Percentiles rank a stretch among this genome's conserved stretches.
Conservation (phyloP, 2,888 invertebrate genomes). For the Endomychus coccineus region DNA sequence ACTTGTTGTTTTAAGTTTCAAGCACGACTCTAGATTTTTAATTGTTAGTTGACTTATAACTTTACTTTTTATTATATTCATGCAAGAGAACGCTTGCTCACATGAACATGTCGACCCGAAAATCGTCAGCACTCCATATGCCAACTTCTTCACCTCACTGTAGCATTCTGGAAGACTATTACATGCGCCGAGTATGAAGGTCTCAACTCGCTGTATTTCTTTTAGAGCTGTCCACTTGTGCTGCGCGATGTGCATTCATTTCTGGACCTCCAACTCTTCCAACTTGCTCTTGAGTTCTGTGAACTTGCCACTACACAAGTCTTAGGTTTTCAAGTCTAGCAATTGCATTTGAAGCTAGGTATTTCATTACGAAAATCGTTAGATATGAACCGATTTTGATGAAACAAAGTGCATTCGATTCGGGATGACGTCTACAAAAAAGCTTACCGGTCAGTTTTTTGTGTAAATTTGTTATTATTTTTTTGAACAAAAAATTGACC, state of each 20-base stretch:
- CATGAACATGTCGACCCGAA: slow-evolving; percentile 26
- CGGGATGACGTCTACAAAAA: too few relatives aligned
- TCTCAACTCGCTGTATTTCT: slow-evolving; percentile 31
- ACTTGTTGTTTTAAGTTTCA: slow-evolving; percentile 18
- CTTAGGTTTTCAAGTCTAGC: slow-evolving; percentile 29
- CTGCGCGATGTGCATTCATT: slow-evolving; percentile 23
- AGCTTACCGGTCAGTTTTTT: too few relatives aligned
- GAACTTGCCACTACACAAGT: slow-evolving; percentile 29
- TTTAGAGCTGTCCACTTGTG: slow-evolving; percentile 29
- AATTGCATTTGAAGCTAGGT: slow-evolving; percentile 26
- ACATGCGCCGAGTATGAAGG: slow-evolving; percentile 29
- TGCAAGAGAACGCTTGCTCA: slow-evolving; percentile 27
- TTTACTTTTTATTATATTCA: slow-evolving; percentile 24
- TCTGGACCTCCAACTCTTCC: slow-evolving; percentile 29
- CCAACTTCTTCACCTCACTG: slow-evolving; percentile 30
- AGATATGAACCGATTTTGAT: too few relatives aligned
- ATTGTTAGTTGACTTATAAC: slow-evolving; percentile 21
- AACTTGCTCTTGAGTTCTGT: slow-evolving; percentile 25
- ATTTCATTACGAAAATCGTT: slow-evolving; percentile 25
- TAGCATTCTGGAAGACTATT: slow-evolving; percentile 32
- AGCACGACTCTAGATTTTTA: slow-evolving; percentile 19
- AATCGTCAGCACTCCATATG: slow-evolving; percentile 26
- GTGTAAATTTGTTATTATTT: too few relatives aligned
- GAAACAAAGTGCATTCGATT: too few relatives aligned
- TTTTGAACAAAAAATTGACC: too few relatives aligned